Evolutionary conservation across 2,797 vertebrate genomes (phyloP).

Genomic region (Myotis daubentonii): DNA sequence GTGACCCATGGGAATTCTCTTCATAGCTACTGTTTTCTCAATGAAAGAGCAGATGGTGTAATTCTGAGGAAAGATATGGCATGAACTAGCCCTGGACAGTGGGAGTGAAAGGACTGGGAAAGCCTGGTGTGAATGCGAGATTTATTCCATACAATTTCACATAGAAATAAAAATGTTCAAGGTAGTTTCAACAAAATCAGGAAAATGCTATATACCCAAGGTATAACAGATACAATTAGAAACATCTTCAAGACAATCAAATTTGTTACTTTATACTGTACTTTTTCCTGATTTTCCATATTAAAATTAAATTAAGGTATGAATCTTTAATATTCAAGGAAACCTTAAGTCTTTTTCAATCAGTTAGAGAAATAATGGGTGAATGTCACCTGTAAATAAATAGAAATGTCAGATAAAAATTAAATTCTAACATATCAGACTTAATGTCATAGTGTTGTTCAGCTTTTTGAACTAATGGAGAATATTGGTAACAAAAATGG

Average conservation of each 20-base stretch:
- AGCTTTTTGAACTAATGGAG: conserved; percentile 70
- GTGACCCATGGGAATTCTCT: neutral
- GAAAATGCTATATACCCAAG: neutral
- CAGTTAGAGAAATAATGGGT: neutral
- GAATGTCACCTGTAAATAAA: neutral
- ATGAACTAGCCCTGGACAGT: neutral
- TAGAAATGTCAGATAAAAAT: conserved; percentile 55
- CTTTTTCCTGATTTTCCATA: neutral
- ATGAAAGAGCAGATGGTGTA: neutral
- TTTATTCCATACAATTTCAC: neutral
- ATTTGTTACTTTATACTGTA: neutral
- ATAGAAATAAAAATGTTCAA: neutral
- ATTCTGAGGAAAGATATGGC: neutral
- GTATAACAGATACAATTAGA: neutral
- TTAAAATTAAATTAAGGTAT: neutral
- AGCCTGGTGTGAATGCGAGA: neutral
- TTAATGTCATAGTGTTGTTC: conserved; percentile 43
- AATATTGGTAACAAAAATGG: conserved; percentile 54
- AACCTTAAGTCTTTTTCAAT: neutral
- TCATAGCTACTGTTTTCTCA: neutral
- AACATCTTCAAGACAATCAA: neutral
- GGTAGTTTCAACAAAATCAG: neutral
- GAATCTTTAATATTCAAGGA: neutral
- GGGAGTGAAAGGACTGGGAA: neutral
- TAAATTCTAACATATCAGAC: conserved; percentile 54